These are phyloP conservation scores for Pristionchus entomophagus DNA, from an alignment of 2,888 invertebrate genomes.

Conservation along the genomic window DNA sequence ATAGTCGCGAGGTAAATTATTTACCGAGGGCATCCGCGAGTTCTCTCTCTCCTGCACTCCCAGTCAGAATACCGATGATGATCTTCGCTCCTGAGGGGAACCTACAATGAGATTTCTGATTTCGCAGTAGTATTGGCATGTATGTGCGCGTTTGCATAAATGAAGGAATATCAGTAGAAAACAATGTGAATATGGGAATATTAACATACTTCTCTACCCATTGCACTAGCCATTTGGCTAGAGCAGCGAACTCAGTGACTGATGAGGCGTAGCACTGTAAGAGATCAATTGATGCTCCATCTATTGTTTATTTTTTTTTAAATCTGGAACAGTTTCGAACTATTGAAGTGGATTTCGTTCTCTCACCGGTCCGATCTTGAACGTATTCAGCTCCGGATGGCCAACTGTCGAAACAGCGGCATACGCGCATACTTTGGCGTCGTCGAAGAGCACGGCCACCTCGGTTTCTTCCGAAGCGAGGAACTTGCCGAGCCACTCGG, in stretches of 20 bases:
- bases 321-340: too few relatives aligned
- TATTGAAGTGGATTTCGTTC: too few relatives aligned
- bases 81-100: neutral
- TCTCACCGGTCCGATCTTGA: conserved; percentile 31
- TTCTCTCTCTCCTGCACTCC: neutral
- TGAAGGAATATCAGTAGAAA: neutral
- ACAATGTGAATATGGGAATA: too few relatives aligned
- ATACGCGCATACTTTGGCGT: neutral
- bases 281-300: neutral
- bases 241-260: neutral
- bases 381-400: neutral
- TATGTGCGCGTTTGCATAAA: too few relatives aligned
- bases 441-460: conserved; percentile 17
- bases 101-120: neutral
- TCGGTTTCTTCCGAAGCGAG: neutral
- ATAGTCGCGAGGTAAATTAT: neutral
- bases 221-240: conserved; percentile 13
- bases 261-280: conserved; percentile 7
- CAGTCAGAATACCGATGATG: neutral
- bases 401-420: neutral
- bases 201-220: neutral
- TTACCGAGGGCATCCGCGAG: neutral
- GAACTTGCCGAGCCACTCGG: neutral
- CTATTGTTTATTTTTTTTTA: neutral
- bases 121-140: too few relatives aligned